Percentiles rank a stretch among this genome's conserved stretches.
These are phyloP conservation scores for Dilophus febrilis DNA, from an alignment of 2,888 invertebrate species.

Conservation along the genomic window DNA sequence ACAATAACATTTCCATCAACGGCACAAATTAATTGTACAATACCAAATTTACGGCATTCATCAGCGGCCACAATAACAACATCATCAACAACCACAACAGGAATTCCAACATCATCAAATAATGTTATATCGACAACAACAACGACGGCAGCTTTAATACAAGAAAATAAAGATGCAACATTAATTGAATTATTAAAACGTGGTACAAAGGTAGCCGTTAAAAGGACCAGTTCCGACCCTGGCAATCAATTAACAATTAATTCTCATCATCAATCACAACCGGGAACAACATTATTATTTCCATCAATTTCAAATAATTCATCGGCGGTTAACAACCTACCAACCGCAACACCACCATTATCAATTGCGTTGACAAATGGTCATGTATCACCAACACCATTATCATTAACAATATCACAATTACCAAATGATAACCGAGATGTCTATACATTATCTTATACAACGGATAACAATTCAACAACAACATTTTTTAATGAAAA, in stretches of 20 bases:
- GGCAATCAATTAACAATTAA: constrained; percentile 9
- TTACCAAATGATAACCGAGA: constrained; percentile 31
- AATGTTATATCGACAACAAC: constrained; percentile 18
- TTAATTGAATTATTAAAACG: constrained; percentile 62
- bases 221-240: constrained; percentile 49
- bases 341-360: constrained; percentile 32
- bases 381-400: constrained; percentile 17
- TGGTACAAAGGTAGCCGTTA: constrained; percentile 51
- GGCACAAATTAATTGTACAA: too few species aligned
- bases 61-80: constrained; percentile 29
- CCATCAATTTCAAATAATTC: constrained; percentile 15
- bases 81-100: constrained; percentile 24
- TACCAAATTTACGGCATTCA: constrained; percentile 20
- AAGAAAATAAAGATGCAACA: constrained; percentile 49
- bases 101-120: constrained; percentile 20
- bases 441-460: constrained; percentile 40
- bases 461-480: constrained; percentile 42
- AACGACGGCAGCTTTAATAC: constrained; percentile 16
- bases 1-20: too few species aligned
- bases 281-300: constrained; percentile 20
- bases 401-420: constrained; percentile 27
- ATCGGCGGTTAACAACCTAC: constrained; percentile 31
- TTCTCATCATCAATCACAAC: constrained; percentile 13
- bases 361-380: constrained; percentile 20
- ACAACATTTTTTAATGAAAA: constrained; percentile 45